These are phyloP conservation scores for Drosophila falleni DNA, from an alignment of 2,888 invertebrate species.

Conservation along the genomic window DNA sequence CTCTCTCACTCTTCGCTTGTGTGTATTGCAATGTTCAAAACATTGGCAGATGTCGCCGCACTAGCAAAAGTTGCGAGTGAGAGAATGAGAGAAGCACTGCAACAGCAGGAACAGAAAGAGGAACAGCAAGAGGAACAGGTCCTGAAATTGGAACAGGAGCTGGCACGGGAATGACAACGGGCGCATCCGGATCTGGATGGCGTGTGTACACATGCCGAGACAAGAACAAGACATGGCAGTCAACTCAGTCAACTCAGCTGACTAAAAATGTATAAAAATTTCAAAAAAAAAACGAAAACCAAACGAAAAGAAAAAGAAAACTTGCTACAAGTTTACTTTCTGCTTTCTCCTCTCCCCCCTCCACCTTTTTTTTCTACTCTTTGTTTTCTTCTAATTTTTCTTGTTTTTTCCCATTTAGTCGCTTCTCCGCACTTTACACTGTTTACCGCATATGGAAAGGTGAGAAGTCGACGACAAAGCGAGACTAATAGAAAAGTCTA, in stretches of 20 bases:
- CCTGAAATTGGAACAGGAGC: background rate
- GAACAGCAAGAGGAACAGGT: background rate
- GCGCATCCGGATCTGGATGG: conserved; percentile 50
- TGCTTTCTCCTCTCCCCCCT: conserved; percentile 24
- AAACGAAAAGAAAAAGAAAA: conserved; percentile 52
- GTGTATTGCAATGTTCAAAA: conserved; percentile 77
- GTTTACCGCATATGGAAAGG: conserved; percentile 30
- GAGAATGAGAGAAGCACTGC: conserved; percentile 13
- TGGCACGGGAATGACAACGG: conserved; percentile 3
- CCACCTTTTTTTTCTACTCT: conserved; percentile 9
- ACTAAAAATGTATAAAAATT: conserved; percentile 39
- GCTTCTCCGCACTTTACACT: conserved; percentile 6
- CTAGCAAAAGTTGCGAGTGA: conserved; percentile 68
- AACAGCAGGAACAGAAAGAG: conserved; percentile 15
- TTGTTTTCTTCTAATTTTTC: conserved; percentile 54
- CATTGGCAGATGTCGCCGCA: conserved; percentile 80
- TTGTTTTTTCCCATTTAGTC: conserved; percentile 34
- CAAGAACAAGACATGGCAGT: conserved; percentile 75
- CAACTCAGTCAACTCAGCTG: conserved; percentile 53
- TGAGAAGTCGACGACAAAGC: conserved; percentile 4
- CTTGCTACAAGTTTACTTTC: conserved; percentile 65
- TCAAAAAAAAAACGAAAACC: conserved; percentile 16
- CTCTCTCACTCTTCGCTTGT: conserved; percentile 20
- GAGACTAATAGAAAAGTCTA: background rate
- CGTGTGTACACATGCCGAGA: conserved; percentile 70